Percentiles rank a stretch among this genome's conserved stretches.
Evolutionary conservation across 2,113 vertebrate species (phyloP).

Genomic region (Ageneiosus marmoratus): DNA sequence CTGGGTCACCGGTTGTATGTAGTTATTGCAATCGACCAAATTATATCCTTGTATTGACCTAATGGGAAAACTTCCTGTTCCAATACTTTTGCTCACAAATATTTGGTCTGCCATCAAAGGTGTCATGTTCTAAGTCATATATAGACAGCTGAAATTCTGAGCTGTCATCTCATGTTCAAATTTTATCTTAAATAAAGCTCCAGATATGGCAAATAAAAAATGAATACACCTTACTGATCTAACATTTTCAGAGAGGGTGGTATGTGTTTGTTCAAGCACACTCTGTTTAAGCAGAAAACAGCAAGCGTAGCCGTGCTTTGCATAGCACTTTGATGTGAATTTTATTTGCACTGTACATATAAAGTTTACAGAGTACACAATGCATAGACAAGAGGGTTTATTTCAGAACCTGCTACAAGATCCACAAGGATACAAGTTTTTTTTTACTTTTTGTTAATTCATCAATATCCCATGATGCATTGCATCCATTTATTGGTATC

Average conservation of each 20-base stretch:
- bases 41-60: not conserved
- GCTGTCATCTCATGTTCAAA: not conserved
- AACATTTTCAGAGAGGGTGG: not conserved
- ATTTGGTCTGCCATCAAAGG: not conserved
- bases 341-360: slow-evolving; percentile 55
- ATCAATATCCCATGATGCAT: slow-evolving; percentile 79
- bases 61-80: not conserved
- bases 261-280: not conserved
- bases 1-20: not conserved
- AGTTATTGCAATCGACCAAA: not conserved
- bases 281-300: slow-evolving; percentile 7
- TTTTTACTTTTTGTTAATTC: slow-evolving; percentile 66
- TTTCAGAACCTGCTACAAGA: slow-evolving; percentile 74
- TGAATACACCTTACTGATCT: not conserved
- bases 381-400: slow-evolving; percentile 83
- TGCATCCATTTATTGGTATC: slow-evolving; percentile 79
- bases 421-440: slow-evolving; percentile 76
- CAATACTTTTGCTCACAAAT: not conserved
- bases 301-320: slow-evolving; percentile 37
- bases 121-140: not conserved
- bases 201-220: not conserved
- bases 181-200: not conserved
- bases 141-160: not conserved
- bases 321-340: slow-evolving; percentile 54
- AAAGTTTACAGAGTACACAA: slow-evolving; percentile 66